Evolutionary conservation across 2,797 vertebrate genomes (phyloP), one percentile per base, ranked within the genome.

Genomic region (Gorsachius magnificus): DNA sequence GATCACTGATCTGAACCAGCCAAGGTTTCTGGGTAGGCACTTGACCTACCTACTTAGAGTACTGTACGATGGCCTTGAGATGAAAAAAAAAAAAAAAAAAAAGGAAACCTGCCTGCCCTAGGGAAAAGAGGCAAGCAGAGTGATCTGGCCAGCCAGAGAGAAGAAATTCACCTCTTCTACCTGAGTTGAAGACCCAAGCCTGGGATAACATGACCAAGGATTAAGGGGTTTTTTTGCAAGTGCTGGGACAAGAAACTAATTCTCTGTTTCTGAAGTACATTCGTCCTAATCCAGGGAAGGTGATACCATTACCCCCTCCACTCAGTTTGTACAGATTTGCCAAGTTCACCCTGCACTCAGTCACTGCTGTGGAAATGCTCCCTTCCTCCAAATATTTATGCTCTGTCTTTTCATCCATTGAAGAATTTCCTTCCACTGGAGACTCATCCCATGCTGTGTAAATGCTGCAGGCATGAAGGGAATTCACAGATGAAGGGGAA

Each of bases 61-160:
- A 58, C 10, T 4, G 21, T 24, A 48, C 0, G 0, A 60, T 9
- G 5, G 18, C 19, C 33, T 58, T 28, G 35, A 77, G 21, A 58
- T 10, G 3, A 14, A 64, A 50, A 81, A 38, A 54, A 29, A 24
- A 80, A n/a, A n/a, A n/a, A 29, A 17, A 53, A 53, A 29, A 41
- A 41, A 14, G 41, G 14, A 68, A 68, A 53, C 10, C 13, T 82
- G 13, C 8, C 33, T 61, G 5, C 10, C 7, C 13, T 46, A 7
- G 35, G 5, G 3, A 38, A 82, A 25, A 25, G 48, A 71, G 10
- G 21, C 4, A 69, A 50, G n/a, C 17, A 74, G 16, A 56, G 7
- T 29, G 16, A 51, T 7, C 33, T 20, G 41, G 48, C 19, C 7
- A 58, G 28, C 6, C 45, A 88, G 61, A 80, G 35, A 84, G 38